phyloP scores from a whole-genome alignment of 2,888 invertebrate genomes.

The Amphimallon solstitiale region DNA sequence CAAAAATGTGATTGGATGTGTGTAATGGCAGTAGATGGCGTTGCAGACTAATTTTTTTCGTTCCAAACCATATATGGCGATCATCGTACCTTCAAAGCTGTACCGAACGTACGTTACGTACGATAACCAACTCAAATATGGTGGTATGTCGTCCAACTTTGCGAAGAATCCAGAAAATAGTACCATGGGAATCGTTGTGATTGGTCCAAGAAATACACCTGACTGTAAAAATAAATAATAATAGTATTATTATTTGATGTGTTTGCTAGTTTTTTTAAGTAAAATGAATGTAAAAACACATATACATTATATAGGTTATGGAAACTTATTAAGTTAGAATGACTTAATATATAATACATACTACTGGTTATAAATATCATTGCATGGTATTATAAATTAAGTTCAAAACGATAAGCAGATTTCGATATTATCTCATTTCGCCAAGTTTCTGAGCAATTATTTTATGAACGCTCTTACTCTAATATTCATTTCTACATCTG shows the following conservation, averaged over 20 bases:
- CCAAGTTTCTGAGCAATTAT: no score
- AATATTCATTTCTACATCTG: no score
- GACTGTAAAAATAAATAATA: constrained; percentile 58
- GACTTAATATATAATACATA: no score
- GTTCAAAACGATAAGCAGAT: no score
- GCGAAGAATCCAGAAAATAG: constrained; percentile 96
- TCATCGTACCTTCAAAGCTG: constrained; percentile 92
- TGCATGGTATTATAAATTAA: no score
- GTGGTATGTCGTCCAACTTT: constrained; percentile 89
- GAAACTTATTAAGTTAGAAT: no score
- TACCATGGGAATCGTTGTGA: constrained; percentile 90
- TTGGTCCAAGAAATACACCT: constrained; percentile 84
- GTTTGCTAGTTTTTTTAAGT: no score
- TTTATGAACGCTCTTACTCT: no score
- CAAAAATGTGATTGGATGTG: constrained; percentile 83
- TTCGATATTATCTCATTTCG: no score
- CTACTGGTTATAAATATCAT: no score
- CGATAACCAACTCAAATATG: constrained; percentile 88
- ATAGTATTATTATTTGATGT: neutral
- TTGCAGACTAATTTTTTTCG: constrained; percentile 85
- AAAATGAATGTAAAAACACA: no score
- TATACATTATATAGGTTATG: no score
- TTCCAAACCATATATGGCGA: constrained; percentile 89
- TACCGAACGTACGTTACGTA: constrained; percentile 92
- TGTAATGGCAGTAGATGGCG: constrained; percentile 84